These are phyloP conservation scores for Temnothorax ravouxi DNA, from an alignment of 2,888 invertebrate genomes.

Conservation along the genomic window DNA sequence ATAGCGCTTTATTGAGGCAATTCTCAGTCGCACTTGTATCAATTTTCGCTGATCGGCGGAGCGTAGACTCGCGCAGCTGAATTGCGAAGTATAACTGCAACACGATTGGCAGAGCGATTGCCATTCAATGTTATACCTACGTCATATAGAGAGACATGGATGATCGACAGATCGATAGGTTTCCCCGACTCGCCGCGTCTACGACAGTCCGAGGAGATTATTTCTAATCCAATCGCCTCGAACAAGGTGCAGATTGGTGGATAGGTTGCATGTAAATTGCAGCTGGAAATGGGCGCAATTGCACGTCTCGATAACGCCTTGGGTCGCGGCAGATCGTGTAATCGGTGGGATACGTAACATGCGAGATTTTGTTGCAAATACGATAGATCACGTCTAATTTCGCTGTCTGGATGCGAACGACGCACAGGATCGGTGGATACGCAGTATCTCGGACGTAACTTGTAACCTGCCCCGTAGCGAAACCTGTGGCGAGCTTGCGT, in stretches of 20 bases:
- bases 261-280: conserved; percentile 41
- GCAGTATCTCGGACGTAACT: conserved; percentile 34
- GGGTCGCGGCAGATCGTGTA: conserved; percentile 21
- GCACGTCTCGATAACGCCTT: conserved; percentile 44
- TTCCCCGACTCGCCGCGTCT: neutral
- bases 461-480: conserved; percentile 47
- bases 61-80: neutral
- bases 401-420: conserved; percentile 37
- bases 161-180: conserved; percentile 45
- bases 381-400: conserved; percentile 46
- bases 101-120: conserved; percentile 17
- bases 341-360: conserved; percentile 34
- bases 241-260: conserved; percentile 43
- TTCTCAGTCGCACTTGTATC: neutral
- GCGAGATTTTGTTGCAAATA: conserved; percentile 46
- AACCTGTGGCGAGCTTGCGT: conserved; percentile 17
- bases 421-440: conserved; percentile 28
- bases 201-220: conserved; percentile 33
- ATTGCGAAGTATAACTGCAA: neutral
- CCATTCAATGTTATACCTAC: conserved; percentile 27
- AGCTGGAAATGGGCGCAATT: conserved; percentile 43
- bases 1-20: neutral
- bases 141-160: conserved; percentile 7
- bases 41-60: neutral
- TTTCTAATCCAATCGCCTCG: conserved; percentile 33